These are phyloP conservation scores for Julus scanicus DNA, from an alignment of 2,888 invertebrate genomes.

Conservation along the genomic window DNA sequence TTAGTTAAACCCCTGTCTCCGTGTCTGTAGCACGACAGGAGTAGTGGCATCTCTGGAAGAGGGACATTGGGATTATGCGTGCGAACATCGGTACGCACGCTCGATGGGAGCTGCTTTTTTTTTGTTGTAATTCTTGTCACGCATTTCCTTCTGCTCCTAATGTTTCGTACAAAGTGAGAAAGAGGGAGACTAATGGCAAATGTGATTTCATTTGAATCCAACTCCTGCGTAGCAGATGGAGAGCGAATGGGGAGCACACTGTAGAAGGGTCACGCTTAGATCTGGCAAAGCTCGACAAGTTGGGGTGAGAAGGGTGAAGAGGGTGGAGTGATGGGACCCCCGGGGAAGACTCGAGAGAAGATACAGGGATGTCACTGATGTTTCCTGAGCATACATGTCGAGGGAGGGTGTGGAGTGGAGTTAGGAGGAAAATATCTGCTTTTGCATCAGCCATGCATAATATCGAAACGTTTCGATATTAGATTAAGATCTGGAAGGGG, in stretches of 20 bases:
- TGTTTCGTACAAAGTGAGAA: conserved; percentile 45
- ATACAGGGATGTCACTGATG: too few species aligned
- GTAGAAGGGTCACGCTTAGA: not conserved
- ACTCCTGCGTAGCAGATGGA: conserved; percentile 17
- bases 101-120: not conserved
- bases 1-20: not conserved
- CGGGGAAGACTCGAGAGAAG: too few species aligned
- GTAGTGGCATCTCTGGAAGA: not conserved
- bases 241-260: not conserved
- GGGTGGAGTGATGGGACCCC: not conserved
- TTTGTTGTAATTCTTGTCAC: not conserved
- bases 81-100: not conserved
- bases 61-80: not conserved
- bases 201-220: conserved; percentile 47
- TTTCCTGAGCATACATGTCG: too few species aligned
- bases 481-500: too few species aligned
- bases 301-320: not conserved
- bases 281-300: not conserved
- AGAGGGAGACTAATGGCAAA: conserved; percentile 40
- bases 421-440: too few species aligned
- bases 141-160: conserved; percentile 26
- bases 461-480: too few species aligned
- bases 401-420: too few species aligned
- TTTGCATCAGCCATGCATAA: too few species aligned
- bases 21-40: not conserved